Conservation (phyloP, 2,113 vertebrate genomes). For the Thryonomys swinderianus region DNA sequence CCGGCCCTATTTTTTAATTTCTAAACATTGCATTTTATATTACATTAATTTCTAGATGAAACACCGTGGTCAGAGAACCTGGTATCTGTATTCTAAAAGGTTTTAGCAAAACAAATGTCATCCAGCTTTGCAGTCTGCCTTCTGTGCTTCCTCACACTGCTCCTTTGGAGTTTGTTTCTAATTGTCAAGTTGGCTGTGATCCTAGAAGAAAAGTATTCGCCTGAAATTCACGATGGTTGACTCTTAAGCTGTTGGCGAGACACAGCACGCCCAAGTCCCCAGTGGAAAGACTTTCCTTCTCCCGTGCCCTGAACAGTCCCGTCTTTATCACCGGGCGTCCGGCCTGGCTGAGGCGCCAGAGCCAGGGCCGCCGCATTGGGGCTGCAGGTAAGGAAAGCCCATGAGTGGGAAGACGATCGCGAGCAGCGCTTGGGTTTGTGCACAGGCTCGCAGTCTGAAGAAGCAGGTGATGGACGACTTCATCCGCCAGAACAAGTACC, state of each 20-base stretch:
- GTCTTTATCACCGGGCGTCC: fast-evolving
- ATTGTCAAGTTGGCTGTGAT: neutral
- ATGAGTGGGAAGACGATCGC: neutral
- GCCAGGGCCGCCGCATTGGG: neutral
- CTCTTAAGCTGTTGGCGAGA: neutral
- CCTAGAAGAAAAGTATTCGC: neutral
- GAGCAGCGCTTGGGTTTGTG: conserved; percentile 24
- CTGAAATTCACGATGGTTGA: conserved; percentile 26
- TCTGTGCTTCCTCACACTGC: neutral
- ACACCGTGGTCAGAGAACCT: neutral
- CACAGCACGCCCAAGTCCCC: neutral
- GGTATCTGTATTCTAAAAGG: neutral
- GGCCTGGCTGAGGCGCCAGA: neutral
- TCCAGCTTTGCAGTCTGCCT: neutral
- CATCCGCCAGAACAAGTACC: conserved; percentile 95
- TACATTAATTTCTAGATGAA: neutral
- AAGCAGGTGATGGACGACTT: conserved; percentile 97
- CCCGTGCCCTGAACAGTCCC: neutral
- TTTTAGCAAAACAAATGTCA: neutral
- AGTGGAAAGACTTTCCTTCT: neutral
- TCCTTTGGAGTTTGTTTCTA: conserved; percentile 7
- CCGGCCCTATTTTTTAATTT: conserved; percentile 6
- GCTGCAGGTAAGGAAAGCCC: neutral
- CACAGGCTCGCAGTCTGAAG: conserved; percentile 94
- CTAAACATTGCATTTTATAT: neutral